Percentiles rank a stretch among this genome's conserved stretches.
Evolutionary conservation across 2,888 invertebrate species (phyloP).

Genomic region (Koerneria pararmatus): DNA sequence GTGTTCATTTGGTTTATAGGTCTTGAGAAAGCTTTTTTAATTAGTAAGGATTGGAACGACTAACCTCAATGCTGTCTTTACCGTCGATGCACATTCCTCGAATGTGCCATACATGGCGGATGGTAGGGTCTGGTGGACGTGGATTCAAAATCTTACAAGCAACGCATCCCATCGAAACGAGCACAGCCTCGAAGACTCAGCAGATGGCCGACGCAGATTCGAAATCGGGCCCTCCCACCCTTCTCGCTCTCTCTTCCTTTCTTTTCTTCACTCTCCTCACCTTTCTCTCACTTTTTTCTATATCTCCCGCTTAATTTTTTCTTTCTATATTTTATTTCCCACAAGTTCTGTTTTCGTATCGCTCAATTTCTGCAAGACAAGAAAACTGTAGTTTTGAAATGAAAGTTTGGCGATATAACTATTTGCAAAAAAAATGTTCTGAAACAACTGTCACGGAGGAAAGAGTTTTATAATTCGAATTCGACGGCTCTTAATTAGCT

Average conservation of each 20-base stretch:
- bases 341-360: too few relatives aligned
- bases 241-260: conserved; percentile 8
- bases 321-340: too few relatives aligned
- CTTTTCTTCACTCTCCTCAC: neutral
- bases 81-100: conserved; percentile 20
- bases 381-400: too few relatives aligned
- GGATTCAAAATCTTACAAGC: conserved; percentile 22
- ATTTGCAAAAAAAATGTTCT: too few relatives aligned
- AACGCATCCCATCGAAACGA: conserved; percentile 20
- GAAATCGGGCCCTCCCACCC: neutral
- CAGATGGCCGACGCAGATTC: neutral
- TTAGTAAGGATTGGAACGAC: neutral
- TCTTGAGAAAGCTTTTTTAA: conserved; percentile 8
- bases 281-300: neutral
- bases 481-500: too few relatives aligned
- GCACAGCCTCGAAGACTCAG: neutral
- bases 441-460: too few relatives aligned
- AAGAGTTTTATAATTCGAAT: too few relatives aligned
- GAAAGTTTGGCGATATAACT: too few relatives aligned
- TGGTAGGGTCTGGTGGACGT: conserved; percentile 21
- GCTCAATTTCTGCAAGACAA: too few relatives aligned
- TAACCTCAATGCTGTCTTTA: conserved; percentile 23
- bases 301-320: too few relatives aligned
- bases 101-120: conserved; percentile 23
- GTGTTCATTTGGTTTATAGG: too few relatives aligned